These are phyloP conservation scores for Xenopus laevis DNA, from an alignment of 2,113 vertebrate species.

Conservation along the genomic window DNA sequence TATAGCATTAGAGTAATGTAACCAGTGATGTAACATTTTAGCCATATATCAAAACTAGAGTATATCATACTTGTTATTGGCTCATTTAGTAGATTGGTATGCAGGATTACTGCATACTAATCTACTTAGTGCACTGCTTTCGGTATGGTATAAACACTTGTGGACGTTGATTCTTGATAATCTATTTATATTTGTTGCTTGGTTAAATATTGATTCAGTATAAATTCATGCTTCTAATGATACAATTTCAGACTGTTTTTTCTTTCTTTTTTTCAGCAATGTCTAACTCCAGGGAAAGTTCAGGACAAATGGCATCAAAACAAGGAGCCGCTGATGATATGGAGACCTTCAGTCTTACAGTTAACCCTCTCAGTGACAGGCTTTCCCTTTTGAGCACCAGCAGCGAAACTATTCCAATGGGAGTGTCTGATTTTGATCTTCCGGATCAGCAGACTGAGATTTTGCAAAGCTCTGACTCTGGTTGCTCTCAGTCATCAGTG, in stretches of 20 bases:
- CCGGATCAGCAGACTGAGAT: constrained; percentile 83
- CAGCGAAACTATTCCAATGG: constrained; percentile 89
- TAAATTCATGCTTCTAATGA: too few relatives aligned
- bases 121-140: too few relatives aligned
- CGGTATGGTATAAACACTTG: too few relatives aligned
- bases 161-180: too few relatives aligned
- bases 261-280: constrained; percentile 57
- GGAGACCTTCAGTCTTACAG: constrained; percentile 93
- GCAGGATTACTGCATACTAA: too few relatives aligned
- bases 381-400: constrained; percentile 92
- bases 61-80: too few relatives aligned
- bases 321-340: constrained; percentile 80
- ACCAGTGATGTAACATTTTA: not conserved
- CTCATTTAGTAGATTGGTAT: too few relatives aligned
- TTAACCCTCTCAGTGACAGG: constrained; percentile 92
- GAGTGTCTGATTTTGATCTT: constrained; percentile 76
- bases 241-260: too few relatives aligned
- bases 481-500: constrained; percentile 83
- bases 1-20: not conserved
- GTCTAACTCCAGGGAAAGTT: constrained; percentile 62
- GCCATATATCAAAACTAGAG: too few relatives aligned
- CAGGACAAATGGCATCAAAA: constrained; percentile 61
- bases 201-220: too few relatives aligned
- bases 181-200: too few relatives aligned
- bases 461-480: constrained; percentile 84